phyloP scores from a whole-genome alignment of 2,113 vertebrate genomes.

The western clawed frog (Xenopus tropicalis) region UCB_Xtro_10.0 CM004447.2:145353001-145353500 shows the following conservation, averaged over 20 bases:
- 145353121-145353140: conserved; percentile 3
- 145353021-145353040: conserved; percentile 15
- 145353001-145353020: conserved; percentile 10
- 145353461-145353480: too few relatives aligned
- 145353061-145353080: conserved; percentile 11
- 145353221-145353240: not conserved
- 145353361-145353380: too few relatives aligned
- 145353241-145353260: not conserved
- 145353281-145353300: too few relatives aligned
- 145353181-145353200: not conserved
- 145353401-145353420: too few relatives aligned
- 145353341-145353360: too few relatives aligned
- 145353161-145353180: not conserved
- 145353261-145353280: too few relatives aligned
- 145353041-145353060: conserved; percentile 15
- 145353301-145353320: too few relatives aligned
- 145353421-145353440: too few relatives aligned
- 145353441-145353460: too few relatives aligned
- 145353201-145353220: not conserved
- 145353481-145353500: too few relatives aligned
- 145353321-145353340: too few relatives aligned
- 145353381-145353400: too few relatives aligned
- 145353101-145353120: conserved; percentile 18
- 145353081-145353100: conserved; percentile 36
- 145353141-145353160: conserved; percentile 4